A percentile compares a stretch with the other conserved stretches of the same genome.
phyloP scores from a whole-genome alignment of 2,113 vertebrate genomes.

The Anseranas semipalmata region DNA sequence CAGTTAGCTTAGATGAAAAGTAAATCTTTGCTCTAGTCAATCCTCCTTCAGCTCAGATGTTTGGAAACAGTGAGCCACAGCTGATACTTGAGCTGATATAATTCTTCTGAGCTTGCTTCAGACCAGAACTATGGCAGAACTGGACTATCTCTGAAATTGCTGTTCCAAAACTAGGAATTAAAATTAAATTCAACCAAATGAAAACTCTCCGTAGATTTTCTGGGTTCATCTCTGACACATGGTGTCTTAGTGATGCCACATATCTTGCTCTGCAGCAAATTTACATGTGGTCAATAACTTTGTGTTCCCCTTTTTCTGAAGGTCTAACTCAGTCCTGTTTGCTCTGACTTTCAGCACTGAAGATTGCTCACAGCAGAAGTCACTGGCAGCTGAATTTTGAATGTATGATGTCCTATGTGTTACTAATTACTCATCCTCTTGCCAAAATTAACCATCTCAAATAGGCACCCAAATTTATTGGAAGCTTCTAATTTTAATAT shows the following conservation, averaged over 20 bases:
- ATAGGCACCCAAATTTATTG: neutral
- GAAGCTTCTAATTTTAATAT: neutral
- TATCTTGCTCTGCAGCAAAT: neutral
- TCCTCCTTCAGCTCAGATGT: neutral
- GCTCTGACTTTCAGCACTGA: neutral
- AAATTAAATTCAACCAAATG: neutral
- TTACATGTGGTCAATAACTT: neutral
- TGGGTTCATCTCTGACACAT: neutral
- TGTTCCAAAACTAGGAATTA: neutral
- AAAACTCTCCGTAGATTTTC: neutral
- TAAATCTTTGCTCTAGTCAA: neutral
- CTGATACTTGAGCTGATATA: neutral
- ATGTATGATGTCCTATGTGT: neutral
- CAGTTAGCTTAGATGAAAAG: neutral
- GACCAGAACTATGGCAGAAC: neutral
- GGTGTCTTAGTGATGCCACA: neutral
- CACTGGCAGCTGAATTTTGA: neutral
- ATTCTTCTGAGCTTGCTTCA: neutral
- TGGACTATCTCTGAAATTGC: neutral
- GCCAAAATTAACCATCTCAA: neutral
- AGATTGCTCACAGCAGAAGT: neutral
- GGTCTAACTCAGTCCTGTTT: neutral
- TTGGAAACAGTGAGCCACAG: neutral
- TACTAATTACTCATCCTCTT: neutral
- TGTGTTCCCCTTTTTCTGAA: neutral